Conservation (phyloP, 2,888 invertebrate genomes). For the Dioctria linearis region DNA sequence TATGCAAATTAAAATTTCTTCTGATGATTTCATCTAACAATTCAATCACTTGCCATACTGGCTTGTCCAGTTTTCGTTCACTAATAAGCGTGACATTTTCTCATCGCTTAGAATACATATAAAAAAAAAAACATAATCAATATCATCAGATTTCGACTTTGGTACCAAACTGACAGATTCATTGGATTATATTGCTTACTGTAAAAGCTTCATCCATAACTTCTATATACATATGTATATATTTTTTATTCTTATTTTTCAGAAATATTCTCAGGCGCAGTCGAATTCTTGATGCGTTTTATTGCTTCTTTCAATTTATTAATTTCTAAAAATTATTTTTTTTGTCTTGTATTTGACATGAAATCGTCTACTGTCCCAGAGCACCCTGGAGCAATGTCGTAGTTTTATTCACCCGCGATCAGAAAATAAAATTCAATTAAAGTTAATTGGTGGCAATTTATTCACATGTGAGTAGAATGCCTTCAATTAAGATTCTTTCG, state of each 20-base stretch:
- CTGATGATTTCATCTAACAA: background rate
- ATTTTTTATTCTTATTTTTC: too few species aligned
- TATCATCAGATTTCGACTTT: background rate
- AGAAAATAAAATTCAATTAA: conserved; percentile 56
- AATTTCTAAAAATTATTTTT: background rate
- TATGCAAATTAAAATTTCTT: conserved; percentile 2
- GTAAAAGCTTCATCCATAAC: too few species aligned
- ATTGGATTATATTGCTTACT: background rate
- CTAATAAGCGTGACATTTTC: background rate
- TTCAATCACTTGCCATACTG: background rate
- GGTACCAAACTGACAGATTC: background rate
- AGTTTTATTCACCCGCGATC: background rate
- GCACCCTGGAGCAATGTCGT: background rate
- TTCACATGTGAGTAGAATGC: conserved; percentile 8
- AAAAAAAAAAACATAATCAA: background rate
- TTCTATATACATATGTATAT: too few species aligned
- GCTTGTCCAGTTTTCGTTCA: background rate
- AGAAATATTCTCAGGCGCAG: too few species aligned
- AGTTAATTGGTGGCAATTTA: conserved; percentile 56
- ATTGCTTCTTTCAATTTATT: background rate
- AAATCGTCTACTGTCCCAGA: background rate
- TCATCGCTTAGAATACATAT: background rate
- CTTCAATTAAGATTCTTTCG: background rate
- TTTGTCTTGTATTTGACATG: background rate
- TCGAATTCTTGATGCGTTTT: background rate